Evolutionary conservation across 2,797 vertebrate species (phyloP).

Genomic region (Hoplostethus atlanticus): DNA sequence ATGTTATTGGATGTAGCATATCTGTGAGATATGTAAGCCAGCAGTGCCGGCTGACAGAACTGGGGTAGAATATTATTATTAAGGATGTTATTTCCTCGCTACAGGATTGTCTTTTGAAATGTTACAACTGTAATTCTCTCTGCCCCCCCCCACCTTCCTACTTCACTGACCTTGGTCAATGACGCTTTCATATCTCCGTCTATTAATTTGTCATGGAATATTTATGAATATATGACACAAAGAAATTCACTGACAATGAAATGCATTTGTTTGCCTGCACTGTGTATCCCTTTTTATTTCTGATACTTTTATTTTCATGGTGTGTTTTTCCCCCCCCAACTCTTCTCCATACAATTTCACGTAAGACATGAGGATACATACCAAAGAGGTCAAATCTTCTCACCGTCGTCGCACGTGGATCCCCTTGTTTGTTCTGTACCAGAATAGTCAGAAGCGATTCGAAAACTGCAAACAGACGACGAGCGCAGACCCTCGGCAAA

Average conservation of each 20-base stretch:
- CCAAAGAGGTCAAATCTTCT: no score
- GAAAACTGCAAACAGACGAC: neutral
- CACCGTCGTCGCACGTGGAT: no score
- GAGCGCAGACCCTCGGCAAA: neutral
- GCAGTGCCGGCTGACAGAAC: slow-evolving; percentile 67
- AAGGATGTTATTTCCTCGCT: slow-evolving; percentile 52
- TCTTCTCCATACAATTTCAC: no score
- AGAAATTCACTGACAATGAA: slow-evolving; percentile 38
- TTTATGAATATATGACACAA: slow-evolving; percentile 58
- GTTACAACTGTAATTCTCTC: slow-evolving; percentile 17
- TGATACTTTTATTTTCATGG: no score
- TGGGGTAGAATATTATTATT: slow-evolving; percentile 66
- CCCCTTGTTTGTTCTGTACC: neutral
- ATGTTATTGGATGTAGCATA: slow-evolving; percentile 69
- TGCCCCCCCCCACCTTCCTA: slow-evolving; percentile 10
- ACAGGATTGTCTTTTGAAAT: slow-evolving; percentile 47
- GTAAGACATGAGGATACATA: no score
- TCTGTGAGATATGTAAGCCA: slow-evolving; percentile 34
- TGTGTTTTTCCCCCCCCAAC: neutral
- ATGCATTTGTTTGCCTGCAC: slow-evolving; percentile 44
- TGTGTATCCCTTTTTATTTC: slow-evolving; percentile 11
- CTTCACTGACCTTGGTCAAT: slow-evolving; percentile 60
- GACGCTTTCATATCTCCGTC: slow-evolving; percentile 42
- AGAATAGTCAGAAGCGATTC: neutral
- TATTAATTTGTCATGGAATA: slow-evolving; percentile 64